Conservation (phyloP, 2,888 invertebrate genomes). For the Ferdinandea cuprea region DNA sequence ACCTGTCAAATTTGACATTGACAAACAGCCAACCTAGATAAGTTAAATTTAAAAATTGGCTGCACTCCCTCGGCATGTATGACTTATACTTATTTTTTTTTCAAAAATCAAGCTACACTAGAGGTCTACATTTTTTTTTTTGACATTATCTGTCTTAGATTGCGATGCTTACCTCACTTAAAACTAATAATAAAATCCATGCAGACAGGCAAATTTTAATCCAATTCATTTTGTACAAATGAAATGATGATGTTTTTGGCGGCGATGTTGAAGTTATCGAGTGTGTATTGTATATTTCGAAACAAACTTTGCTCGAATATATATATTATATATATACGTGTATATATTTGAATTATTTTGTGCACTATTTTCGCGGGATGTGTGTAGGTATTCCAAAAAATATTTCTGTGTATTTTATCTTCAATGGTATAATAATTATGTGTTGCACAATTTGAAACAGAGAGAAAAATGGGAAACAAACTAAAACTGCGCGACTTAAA, state of each 20-base stretch:
- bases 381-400: conserved; percentile 28
- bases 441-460: conserved; percentile 34
- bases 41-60: too few relatives aligned
- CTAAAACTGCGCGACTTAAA: conserved; percentile 18
- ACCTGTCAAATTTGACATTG: too few relatives aligned
- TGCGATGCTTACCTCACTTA: conserved; percentile 80
- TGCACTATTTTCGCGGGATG: conserved; percentile 20
- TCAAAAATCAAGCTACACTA: too few relatives aligned
- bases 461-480: conserved; percentile 6
- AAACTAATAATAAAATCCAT: conserved; percentile 81
- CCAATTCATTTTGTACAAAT: conserved; percentile 82
- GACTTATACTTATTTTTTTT: too few relatives aligned
- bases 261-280: conserved; percentile 22
- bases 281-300: conserved; percentile 2
- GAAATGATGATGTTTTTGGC: conserved; percentile 43
- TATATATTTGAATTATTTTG: too few relatives aligned
- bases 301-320: not conserved
- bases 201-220: conserved; percentile 82
- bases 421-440: conserved; percentile 15
- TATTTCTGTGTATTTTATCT: conserved; percentile 14
- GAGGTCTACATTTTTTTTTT: too few relatives aligned
- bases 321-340: conserved; percentile 9
- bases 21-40: too few relatives aligned
- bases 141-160: not conserved
- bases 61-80: too few relatives aligned